Evolutionary conservation across 2,797 vertebrate species (phyloP).

Genomic region (Amazona finschi): DNA sequence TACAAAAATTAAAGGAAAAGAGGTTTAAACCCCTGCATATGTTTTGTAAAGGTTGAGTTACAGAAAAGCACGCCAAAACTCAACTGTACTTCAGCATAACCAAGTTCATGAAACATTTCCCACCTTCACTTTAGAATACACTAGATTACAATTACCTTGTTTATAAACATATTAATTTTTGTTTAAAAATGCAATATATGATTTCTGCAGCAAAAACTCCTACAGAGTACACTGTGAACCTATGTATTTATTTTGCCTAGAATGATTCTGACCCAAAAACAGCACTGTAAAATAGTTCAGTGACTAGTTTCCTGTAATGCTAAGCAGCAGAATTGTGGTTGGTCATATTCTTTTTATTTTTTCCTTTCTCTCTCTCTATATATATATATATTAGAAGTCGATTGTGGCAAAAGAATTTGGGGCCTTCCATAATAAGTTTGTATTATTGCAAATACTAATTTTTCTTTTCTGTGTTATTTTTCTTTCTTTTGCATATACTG

Average conservation of each 20-base stretch:
- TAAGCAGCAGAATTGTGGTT: conserved; percentile 47
- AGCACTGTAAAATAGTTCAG: conserved; percentile 50
- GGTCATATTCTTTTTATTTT: conserved; percentile 14
- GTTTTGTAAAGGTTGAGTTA: conserved; percentile 60
- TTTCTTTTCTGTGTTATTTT: conserved; percentile 35
- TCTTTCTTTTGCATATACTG: conserved; percentile 60
- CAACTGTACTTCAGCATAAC: conserved; percentile 50
- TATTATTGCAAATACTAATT: conserved; percentile 61
- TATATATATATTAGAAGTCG: neutral
- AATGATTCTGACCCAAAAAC: conserved; percentile 36
- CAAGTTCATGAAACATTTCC: conserved; percentile 41
- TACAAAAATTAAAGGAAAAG: conserved; percentile 60
- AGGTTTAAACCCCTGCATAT: conserved; percentile 39
- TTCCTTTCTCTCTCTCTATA: neutral
- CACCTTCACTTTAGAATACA: conserved; percentile 50
- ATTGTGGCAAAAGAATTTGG: conserved; percentile 59
- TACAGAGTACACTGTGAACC: conserved; percentile 8
- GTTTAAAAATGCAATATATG: conserved; percentile 1
- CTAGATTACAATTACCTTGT: conserved; percentile 40
- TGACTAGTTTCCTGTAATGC: conserved; percentile 18
- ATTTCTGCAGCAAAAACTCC: conserved; percentile 49
- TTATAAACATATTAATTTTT: conserved; percentile 57
- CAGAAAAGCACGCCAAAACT: conserved; percentile 59
- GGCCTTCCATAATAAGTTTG: conserved; percentile 51
- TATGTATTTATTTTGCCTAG: conserved; percentile 38